Evolutionary conservation across 2,113 vertebrate species (phyloP).

Genomic region (Centropus bengalensis): DNA sequence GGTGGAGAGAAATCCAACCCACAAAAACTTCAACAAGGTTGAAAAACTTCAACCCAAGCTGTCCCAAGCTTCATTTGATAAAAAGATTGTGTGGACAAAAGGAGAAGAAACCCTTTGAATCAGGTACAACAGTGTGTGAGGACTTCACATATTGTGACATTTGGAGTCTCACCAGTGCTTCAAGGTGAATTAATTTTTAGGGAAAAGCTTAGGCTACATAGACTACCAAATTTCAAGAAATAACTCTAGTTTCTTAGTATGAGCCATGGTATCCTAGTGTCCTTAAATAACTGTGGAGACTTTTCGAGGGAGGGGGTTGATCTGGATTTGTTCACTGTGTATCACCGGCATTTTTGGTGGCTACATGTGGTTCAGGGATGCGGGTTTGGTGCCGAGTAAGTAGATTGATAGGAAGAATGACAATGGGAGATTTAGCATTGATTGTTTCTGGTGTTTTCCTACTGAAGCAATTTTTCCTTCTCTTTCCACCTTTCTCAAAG

Average conservation of each 20-base stretch:
- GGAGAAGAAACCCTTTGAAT: background rate
- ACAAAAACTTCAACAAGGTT: background rate
- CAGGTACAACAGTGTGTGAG: background rate
- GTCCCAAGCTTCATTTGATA: background rate
- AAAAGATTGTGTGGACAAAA: background rate
- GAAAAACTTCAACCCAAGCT: no score
- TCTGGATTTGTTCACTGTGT: background rate
- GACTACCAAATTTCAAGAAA: background rate
- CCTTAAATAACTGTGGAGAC: background rate
- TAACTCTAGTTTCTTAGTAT: background rate
- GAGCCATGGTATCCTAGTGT: accelerated
- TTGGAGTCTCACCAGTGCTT: background rate
- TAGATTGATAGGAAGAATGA: background rate
- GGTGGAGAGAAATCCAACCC: background rate
- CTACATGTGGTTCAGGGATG: background rate
- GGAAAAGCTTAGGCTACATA: background rate
- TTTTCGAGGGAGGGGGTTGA: no score
- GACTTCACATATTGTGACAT: background rate
- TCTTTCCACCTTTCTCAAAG: background rate
- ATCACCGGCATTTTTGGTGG: accelerated
- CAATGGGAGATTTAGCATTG: background rate
- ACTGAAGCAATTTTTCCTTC: background rate
- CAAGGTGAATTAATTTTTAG: background rate
- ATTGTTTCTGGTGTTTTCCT: background rate
- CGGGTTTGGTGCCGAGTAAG: background rate